Conservation (phyloP, 2,797 vertebrate genomes). For the Falco cherrug region DNA sequence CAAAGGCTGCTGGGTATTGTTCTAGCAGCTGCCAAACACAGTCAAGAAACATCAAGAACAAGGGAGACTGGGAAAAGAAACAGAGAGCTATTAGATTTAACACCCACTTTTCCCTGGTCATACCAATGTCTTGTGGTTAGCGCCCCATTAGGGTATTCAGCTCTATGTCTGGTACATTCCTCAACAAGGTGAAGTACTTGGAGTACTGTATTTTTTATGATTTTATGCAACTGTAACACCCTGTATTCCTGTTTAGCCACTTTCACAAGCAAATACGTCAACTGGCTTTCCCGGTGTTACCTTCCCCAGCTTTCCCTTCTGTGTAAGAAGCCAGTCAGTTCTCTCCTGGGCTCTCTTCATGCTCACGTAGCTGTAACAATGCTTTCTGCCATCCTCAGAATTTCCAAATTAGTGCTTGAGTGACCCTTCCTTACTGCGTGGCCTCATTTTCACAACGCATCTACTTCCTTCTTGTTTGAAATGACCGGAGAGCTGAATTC, state of each 20-base stretch:
- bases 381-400: not conserved
- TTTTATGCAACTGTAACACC: not conserved
- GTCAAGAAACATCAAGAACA: constrained; percentile 95
- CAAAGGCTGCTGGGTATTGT: constrained; percentile 92
- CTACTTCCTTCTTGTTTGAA: not conserved
- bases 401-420: not conserved
- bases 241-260: not conserved
- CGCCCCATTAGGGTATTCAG: not conserved
- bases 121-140: not conserved
- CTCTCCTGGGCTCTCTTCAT: not conserved
- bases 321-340: not conserved
- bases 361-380: not conserved
- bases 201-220: not conserved
- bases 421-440: not conserved
- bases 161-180: not conserved
- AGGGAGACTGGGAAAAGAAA: constrained; percentile 81
- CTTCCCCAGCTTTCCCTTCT: not conserved
- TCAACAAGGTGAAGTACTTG: not conserved
- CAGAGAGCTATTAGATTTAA: not conserved
- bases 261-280: not conserved
- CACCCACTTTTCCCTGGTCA: not conserved
- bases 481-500: not conserved
- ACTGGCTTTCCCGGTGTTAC: not conserved
- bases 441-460: not conserved
- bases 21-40: constrained; percentile 96